phyloP scores from a whole-genome alignment of 2,113 vertebrate species.

The Acrocephalus arundinaceus region DNA sequence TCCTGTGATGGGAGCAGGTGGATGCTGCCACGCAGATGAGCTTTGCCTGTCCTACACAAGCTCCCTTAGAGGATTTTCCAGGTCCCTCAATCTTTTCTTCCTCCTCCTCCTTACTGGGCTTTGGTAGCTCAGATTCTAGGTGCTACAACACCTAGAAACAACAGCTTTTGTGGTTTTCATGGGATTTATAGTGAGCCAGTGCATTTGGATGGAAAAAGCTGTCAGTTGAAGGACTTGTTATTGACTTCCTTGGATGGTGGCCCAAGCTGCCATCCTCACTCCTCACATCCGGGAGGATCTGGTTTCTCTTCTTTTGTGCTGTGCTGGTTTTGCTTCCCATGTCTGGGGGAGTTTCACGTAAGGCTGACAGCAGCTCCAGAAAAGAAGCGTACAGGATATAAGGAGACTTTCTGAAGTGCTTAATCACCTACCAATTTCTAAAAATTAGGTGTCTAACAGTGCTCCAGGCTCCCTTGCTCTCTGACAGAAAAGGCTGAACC shows the following conservation, averaged over 20 bases:
- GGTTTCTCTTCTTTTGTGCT: background rate
- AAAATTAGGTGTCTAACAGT: background rate
- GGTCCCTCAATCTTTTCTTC: background rate
- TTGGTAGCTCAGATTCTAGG: fast-evolving
- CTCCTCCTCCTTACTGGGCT: background rate
- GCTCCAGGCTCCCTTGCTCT: background rate
- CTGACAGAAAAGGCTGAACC: background rate
- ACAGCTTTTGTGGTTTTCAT: background rate
- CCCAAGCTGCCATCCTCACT: background rate
- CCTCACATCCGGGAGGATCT: background rate
- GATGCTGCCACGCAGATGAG: background rate
- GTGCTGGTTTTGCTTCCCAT: background rate
- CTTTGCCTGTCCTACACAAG: background rate
- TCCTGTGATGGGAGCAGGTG: background rate
- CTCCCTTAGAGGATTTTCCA: background rate
- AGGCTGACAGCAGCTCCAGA: background rate
- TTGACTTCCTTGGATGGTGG: background rate
- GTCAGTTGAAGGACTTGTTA: background rate
- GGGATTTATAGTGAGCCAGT: background rate
- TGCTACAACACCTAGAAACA: background rate
- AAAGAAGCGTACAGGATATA: background rate
- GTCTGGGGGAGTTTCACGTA: background rate
- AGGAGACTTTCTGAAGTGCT: background rate
- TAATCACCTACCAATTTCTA: background rate
- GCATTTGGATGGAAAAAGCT: background rate